Evolutionary conservation across 2,888 invertebrate genomes (phyloP), one percentile per base, ranked within the genome.

Genomic region (Acleris laterana): DNA sequence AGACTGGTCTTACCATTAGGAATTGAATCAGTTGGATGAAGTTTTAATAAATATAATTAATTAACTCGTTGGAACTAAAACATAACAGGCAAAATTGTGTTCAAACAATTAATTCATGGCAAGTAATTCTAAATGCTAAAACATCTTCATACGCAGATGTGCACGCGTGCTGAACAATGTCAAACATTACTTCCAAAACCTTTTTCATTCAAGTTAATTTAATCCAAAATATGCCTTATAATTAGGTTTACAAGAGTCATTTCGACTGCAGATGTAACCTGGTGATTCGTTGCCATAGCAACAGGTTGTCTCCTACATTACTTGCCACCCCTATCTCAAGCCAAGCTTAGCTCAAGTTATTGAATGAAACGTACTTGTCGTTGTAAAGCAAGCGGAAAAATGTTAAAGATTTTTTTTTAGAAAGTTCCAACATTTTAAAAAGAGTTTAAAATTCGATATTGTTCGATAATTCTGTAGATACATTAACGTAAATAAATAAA

Each of bases 211-310:
- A 71, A 69, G 68, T 72, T 75, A 74, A 70, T 74, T 63, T 64
- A 7, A 13, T 11, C n/a, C 4, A 61, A 62, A 63, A 62, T 28
- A 51, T 28, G n/a, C 25, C 53, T 49, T 64, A 52, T 11, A 49
- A 5, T 9, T 57, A 46, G 42, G 11, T 17, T 6, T 1, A 16
- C 28, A 63, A n/a, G 32, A 74, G 59, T 70, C 71, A 59, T 68
- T 32, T 62, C 61, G 68, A 68, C 74, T 63, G 66, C 61, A 69
- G 70, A 72, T 59, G 62, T 70, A 63, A 72, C 68, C 71, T 75
- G 68, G 77, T 73, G 62, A 69, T 69, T 69, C 73, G 70, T 87
- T 71, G 80, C 83, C 82, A 85, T 87, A 86, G 87, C 89, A 88
- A 89, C 89, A 89, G 82, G 89, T 89, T 81, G 80, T 74, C 74